Evolutionary conservation across 2,113 vertebrate genomes (phyloP), one percentile per base, ranked within the genome.

Genomic region (Pseudorectes ferrugineus): DNA sequence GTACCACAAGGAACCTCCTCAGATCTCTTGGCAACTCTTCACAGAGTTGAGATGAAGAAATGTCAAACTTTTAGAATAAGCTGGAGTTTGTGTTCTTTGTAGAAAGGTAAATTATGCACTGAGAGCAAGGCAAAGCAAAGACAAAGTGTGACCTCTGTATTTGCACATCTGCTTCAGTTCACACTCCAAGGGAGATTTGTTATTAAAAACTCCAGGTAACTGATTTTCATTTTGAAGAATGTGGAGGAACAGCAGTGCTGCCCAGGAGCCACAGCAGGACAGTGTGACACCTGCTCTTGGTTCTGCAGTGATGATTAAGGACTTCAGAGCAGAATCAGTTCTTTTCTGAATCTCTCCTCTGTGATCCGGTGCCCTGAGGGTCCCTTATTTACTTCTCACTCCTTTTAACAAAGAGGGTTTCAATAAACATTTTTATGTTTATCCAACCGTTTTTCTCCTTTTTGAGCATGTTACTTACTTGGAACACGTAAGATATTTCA

Each of bases 181-280:
- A 67, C 95, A 90, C 83, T 89, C 92, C 94, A 89, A 88, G 78
- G 85, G 88, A 96, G 93, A 95, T 88, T 66, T 66, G 54, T 95
- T 97, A 95, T 95, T 96, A 97, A 96, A 95, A 94, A 31, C 67
- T 83, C 89, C 74, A 83, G 89, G 74, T 93, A 62, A 80, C 58
- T 89, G 81, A 36, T 70, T 20, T 5, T 67, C 38, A 54, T 75
- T 55, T n/a, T 89, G 81, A 95, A 89, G 92, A 61, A 85, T 31
- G 59, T 76, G 87, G 92, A 94, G 90, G 85, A 85, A 14, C 57
- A 91, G 33, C 84, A 75, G 35, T 18, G 14, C 84, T 93, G 80
- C 70, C 78, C 62, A 54, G 89, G 88, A 85, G 71, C 46, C 62
- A 29, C 88, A 96, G 91, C 91, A 85, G 74, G 89, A 54, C 3